phyloP scores from a whole-genome alignment of 2,113 vertebrate genomes.

The Tetrao urogallus region DNA sequence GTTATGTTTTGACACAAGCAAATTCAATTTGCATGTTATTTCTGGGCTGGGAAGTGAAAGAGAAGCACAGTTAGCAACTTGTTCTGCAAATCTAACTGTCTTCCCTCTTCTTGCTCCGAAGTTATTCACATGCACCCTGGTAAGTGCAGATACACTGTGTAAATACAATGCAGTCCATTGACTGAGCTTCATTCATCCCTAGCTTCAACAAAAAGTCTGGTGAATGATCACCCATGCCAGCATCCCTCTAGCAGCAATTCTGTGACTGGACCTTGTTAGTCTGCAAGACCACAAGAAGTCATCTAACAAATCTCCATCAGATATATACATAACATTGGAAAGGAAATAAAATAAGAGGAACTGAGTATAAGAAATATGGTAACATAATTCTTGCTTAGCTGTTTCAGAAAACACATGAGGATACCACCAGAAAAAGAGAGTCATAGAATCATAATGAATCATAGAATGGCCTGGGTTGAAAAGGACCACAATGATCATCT shows the following conservation, averaged over 20 bases:
- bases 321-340: neutral
- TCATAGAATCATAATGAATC: too few relatives aligned
- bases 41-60: neutral
- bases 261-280: neutral
- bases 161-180: neutral
- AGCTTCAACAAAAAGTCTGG: neutral
- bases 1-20: neutral
- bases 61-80: neutral
- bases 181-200: neutral
- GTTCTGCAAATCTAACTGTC: neutral
- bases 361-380: neutral
- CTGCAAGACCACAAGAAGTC: rapidly evolving
- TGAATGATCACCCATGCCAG: neutral
- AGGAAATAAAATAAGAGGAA: neutral
- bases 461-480: too few relatives aligned
- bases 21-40: neutral
- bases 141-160: neutral
- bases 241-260: neutral
- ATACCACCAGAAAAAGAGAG: neutral
- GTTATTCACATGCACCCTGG: neutral
- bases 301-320: neutral
- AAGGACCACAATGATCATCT: too few relatives aligned
- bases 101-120: neutral
- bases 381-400: neutral
- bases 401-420: neutral